phyloP scores from a whole-genome alignment of 2,113 vertebrate species.

The Phasianus colchicus region DNA sequence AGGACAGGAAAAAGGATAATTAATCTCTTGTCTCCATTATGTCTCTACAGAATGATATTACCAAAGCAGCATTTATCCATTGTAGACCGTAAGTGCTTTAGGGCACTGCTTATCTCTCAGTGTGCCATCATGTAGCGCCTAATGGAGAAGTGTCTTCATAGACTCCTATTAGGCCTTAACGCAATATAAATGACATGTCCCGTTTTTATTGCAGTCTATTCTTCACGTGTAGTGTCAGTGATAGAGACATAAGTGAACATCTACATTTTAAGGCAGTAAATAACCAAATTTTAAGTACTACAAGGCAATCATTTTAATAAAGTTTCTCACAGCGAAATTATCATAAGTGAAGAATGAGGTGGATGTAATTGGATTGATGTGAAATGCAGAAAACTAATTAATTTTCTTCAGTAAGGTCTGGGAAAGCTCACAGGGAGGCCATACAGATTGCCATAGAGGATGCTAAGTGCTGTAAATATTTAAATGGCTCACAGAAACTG shows the following conservation, averaged over 20 bases:
- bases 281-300: background rate
- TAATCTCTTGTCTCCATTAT: constrained; percentile 21
- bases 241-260: background rate
- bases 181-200: background rate
- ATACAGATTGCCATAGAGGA: background rate
- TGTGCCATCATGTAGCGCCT: background rate
- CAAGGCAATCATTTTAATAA: background rate
- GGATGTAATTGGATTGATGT: background rate
- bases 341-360: background rate
- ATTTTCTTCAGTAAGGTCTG: background rate
- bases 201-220: background rate
- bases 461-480: constrained; percentile 4
- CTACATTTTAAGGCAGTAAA: background rate
- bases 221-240: background rate
- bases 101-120: background rate
- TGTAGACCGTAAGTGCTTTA: background rate
- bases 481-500: background rate
- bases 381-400: constrained; percentile 22
- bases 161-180: background rate
- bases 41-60: background rate
- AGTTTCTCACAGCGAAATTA: constrained; percentile 27
- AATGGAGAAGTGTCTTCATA: background rate
- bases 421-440: background rate
- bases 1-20: background rate
- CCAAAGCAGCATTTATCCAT: background rate